phyloP scores from a whole-genome alignment of 2,797 vertebrate species.

The Myotis daubentonii region DNA sequence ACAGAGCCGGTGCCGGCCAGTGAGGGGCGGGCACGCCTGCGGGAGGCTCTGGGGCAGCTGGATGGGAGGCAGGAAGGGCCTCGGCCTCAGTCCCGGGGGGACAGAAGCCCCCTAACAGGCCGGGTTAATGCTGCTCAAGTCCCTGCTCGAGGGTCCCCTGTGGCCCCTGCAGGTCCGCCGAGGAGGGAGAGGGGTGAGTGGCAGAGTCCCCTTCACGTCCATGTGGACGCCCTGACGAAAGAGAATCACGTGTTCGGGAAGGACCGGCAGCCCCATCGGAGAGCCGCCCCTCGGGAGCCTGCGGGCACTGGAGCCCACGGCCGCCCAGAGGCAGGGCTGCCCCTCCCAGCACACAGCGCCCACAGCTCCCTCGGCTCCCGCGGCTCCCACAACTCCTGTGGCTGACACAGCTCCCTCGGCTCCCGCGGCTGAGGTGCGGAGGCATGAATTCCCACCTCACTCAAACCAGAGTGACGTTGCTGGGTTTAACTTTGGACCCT shows the following conservation, averaged over 20 bases:
- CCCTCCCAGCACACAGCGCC: background rate
- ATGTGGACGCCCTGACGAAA: background rate
- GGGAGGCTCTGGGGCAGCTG: background rate
- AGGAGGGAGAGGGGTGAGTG: background rate
- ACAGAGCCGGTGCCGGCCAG: background rate
- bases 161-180: background rate
- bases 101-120: background rate
- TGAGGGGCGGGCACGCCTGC: background rate
- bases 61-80: background rate
- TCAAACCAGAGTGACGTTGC: background rate
- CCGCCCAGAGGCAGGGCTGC: background rate
- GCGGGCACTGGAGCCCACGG: background rate
- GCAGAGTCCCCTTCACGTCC: background rate
- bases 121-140: background rate
- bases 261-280: background rate
- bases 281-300: background rate
- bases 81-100: background rate
- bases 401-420: too few relatives aligned
- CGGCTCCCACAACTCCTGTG: too few relatives aligned
- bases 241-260: background rate
- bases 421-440: too few relatives aligned
- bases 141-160: background rate
- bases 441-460: fast-evolving
- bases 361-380: too few relatives aligned
- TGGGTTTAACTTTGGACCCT: background rate